Evolutionary conservation across 2,797 vertebrate genomes (phyloP), one percentile per base, ranked within the genome.

Genomic region (Tragelaphus eurycerus): DNA sequence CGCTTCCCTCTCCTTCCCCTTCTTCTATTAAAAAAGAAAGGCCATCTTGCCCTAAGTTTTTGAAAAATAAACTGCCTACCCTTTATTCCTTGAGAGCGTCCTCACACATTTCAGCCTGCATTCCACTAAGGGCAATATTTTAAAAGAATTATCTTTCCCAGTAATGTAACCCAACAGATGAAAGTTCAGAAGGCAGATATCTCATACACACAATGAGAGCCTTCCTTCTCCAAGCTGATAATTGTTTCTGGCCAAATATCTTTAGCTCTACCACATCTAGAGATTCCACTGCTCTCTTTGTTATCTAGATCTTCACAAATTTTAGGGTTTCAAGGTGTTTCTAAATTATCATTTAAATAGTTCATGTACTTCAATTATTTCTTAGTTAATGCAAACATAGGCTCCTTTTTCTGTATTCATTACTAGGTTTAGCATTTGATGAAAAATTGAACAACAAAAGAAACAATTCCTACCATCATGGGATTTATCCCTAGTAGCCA

Each of bases 101-200:
- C 62, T 85, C 7, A n/a, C 29, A 62, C 7, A 57, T 50, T n/a
- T 59, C 31, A 78, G 3, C 34, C 25, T 89, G 7, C 11, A 55
- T 48, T 64, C 62, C n/a, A 50, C 16, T 31, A 17, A 57, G 16
- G 6, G 31, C 3, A 59, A 8, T 25, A 34, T 82, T 29, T 60
- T 62, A 2, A 7, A 8, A 48, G 14, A 29, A 4, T 23, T 76
- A 27, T 90, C 76, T 23, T 31, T 38, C 21, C 12, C 50, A 71
- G 8, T 1, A n/a, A 13, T 9, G 5, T 25, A 27, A 27, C 16
- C 25, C 0, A 0, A 50, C 3, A 34, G 23, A 31, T 78, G 27
- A n/a, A 34, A n/a, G 55, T 71, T 71, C 86, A 48, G 55, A 92
- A 90, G 29, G 11, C 7, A 6, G 25, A 11, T 17, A 3, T 14